These are phyloP conservation scores for Ianthella basta DNA, from an alignment of 37 sponge, comb jelly and placozoan species.

Conservation along the genomic window DNA sequence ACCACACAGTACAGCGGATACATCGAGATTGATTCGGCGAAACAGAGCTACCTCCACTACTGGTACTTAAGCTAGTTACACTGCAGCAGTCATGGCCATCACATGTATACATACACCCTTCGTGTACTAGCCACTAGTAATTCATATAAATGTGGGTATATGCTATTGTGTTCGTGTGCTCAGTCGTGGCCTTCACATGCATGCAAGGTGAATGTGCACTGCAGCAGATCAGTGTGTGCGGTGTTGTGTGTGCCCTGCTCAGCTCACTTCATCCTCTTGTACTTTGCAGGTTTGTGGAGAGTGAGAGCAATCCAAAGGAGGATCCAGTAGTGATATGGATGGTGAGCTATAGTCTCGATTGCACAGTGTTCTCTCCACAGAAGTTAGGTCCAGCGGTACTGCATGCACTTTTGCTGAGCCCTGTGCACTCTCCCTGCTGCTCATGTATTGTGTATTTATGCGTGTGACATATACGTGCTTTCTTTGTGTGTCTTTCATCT, in stretches of 20 bases:
- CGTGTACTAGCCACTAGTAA: too few species aligned
- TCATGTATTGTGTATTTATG: neutral
- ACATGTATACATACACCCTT: too few species aligned
- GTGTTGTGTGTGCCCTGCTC: neutral
- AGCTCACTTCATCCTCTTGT: neutral
- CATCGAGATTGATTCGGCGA: constrained; percentile 48
- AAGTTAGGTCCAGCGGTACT: too few species aligned
- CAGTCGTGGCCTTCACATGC: too few species aligned
- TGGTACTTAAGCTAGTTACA: constrained; percentile 45
- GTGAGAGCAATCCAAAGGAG: constrained; percentile 18
- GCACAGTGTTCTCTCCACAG: too few species aligned
- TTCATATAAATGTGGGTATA: too few species aligned
- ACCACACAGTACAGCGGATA: constrained; percentile 79
- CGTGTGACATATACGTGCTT: neutral
- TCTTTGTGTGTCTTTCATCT: neutral
- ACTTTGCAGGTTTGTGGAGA: constrained; percentile 49
- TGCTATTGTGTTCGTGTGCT: too few species aligned
- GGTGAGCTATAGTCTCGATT: too few species aligned
- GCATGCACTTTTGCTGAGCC: too few species aligned
- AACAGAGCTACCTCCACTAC: constrained; percentile 63
- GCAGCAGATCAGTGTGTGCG: too few species aligned
- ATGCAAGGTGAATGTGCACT: too few species aligned
- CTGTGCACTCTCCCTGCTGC: neutral
- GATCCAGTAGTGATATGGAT: constrained; percentile 68
- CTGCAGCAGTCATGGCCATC: too few species aligned